Conservation (phyloP, 2,113 vertebrate genomes). For the Vanacampus margaritifer region DNA sequence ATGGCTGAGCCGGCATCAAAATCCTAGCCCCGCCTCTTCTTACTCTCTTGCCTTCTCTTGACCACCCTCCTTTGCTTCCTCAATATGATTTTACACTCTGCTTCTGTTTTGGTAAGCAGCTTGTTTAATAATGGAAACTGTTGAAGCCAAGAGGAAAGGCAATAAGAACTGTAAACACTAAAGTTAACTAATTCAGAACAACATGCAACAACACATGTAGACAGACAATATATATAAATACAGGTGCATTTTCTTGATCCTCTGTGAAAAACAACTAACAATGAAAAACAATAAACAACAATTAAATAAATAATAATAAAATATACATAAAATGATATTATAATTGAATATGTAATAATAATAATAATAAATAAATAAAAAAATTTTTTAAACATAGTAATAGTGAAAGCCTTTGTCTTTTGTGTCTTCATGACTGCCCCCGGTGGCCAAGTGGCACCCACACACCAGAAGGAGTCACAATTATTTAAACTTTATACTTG, state of each 20-base stretch:
- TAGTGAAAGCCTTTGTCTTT: not conserved
- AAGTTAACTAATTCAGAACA: not conserved
- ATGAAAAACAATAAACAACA: no score
- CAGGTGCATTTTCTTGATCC: not conserved
- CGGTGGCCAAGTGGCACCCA: not conserved
- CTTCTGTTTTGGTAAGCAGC: not conserved
- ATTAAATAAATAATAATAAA: no score
- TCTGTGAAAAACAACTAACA: not conserved
- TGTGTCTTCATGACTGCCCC: not conserved
- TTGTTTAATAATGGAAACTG: no score
- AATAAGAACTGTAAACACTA: not conserved
- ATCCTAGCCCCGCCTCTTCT: conserved; percentile 39
- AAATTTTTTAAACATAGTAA: no score
- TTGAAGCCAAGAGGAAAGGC: no score
- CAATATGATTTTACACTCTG: not conserved
- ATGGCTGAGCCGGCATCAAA: conserved; percentile 43
- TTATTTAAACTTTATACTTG: not conserved
- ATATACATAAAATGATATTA: no score
- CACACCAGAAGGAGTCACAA: not conserved
- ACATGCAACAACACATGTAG: not conserved
- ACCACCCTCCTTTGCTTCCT: conserved; percentile 14
- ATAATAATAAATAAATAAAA: no score
- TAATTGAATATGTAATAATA: no score
- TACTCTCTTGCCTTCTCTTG: conserved; percentile 8
- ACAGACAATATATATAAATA: not conserved